Percentiles rank a stretch among this genome's conserved stretches.
Evolutionary conservation across 2,888 invertebrate species (phyloP).

Genomic region (Trissoscelio sp.): DNA sequence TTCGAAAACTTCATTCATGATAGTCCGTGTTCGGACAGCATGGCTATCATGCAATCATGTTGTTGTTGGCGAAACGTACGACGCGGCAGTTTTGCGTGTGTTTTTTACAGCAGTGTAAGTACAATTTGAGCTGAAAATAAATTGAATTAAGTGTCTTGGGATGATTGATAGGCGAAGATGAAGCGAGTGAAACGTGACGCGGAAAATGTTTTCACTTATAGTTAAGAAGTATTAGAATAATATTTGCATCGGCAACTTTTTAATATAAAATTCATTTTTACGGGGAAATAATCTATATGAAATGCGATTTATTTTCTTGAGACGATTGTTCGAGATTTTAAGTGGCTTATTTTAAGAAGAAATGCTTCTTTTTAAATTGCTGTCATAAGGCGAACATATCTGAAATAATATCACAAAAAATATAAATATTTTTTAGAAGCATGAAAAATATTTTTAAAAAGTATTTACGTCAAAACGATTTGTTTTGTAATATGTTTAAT

Average conservation of each 20-base stretch:
- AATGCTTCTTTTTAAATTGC: too few species aligned
- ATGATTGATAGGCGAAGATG: slow-evolving; percentile 14
- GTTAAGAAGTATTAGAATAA: too few species aligned
- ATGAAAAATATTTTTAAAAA: too few species aligned
- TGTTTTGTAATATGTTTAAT: too few species aligned
- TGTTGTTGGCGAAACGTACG: slow-evolving; percentile 91
- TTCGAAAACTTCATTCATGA: slow-evolving; percentile 48
- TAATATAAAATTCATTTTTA: too few species aligned
- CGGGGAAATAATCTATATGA: too few species aligned
- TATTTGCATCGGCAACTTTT: too few species aligned
- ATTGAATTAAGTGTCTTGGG: slow-evolving; percentile 1
- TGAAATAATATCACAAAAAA: too few species aligned
- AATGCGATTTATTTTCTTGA: neutral
- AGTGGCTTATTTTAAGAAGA: too few species aligned
- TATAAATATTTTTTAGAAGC: too few species aligned
- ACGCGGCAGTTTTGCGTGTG: slow-evolving; percentile 89
- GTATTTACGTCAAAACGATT: too few species aligned
- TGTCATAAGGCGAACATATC: too few species aligned
- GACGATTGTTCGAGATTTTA: neutral
- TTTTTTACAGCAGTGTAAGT: slow-evolving; percentile 89
- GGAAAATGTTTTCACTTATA: neutral
- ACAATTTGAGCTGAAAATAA: slow-evolving; percentile 10
- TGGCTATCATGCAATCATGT: slow-evolving; percentile 90
- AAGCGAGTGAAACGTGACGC: neutral
- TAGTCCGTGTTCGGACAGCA: slow-evolving; percentile 78